phyloP scores from a whole-genome alignment of 2,797 vertebrate genomes.

The Hirundo rustica region DNA sequence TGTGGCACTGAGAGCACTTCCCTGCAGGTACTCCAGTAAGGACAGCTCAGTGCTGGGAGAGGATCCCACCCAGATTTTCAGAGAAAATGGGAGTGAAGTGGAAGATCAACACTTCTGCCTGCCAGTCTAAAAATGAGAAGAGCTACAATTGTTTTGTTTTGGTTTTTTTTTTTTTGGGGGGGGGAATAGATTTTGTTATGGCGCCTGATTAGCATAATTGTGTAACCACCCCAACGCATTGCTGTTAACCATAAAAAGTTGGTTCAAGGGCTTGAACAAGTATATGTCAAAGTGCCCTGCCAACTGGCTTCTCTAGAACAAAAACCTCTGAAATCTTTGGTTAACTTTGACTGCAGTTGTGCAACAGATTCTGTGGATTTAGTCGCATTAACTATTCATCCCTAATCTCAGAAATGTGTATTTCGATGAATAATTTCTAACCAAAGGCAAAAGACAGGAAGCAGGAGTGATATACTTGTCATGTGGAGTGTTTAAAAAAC shows the following conservation, averaged over 20 bases:
- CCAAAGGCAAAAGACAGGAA: constrained; percentile 14
- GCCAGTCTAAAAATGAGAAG: background rate
- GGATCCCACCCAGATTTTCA: background rate
- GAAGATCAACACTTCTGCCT: background rate
- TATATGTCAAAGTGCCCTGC: background rate
- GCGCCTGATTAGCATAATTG: background rate
- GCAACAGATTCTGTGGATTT: background rate
- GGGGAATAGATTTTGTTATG: background rate
- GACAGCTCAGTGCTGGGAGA: background rate
- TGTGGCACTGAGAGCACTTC: accelerated
- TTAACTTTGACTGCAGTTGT: background rate
- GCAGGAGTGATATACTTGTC: background rate
- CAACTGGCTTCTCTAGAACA: background rate
- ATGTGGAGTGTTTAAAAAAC: background rate
- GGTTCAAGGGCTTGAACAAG: background rate
- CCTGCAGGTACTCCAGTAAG: accelerated
- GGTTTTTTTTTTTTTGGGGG: too few relatives aligned
- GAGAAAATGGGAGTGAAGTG: background rate
- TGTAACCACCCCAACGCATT: background rate
- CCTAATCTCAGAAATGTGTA: background rate
- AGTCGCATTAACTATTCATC: background rate
- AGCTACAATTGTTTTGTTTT: background rate
- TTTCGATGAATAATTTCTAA: background rate
- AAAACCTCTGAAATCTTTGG: background rate
- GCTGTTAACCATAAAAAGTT: background rate